These are phyloP conservation scores for Eupithecia inturbata DNA, from an alignment of 2,888 invertebrate species.

Conservation along the genomic window DNA sequence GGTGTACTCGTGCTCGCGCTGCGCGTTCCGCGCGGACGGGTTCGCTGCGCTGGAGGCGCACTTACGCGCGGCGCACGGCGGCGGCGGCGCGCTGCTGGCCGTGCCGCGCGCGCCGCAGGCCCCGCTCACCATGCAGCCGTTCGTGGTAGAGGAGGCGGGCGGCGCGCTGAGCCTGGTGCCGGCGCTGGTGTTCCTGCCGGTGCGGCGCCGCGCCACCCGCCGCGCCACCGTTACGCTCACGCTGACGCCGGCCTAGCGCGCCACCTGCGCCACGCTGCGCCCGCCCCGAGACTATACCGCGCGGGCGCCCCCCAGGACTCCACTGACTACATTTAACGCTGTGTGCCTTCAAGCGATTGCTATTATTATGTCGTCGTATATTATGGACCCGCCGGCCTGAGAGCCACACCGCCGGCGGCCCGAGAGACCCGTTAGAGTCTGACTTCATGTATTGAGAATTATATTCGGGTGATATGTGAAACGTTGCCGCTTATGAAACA, in stretches of 20 bases:
- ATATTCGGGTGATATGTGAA: conserved; percentile 85
- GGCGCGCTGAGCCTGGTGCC: conserved; percentile 90
- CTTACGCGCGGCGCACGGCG: conserved; percentile 78
- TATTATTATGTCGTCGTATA: conserved; percentile 82
- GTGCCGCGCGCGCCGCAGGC: conserved; percentile 87
- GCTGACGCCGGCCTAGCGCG: conserved; percentile 93
- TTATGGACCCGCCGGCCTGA: conserved; percentile 74
- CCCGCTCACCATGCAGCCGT: conserved; percentile 95
- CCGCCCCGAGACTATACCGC: conserved; percentile 66
- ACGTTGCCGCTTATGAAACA: conserved; percentile 82
- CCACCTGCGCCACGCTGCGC: conserved; percentile 52
- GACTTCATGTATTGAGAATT: conserved; percentile 84
- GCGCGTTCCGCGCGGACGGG: conserved; percentile 78
- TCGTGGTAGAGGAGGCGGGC: conserved; percentile 89
- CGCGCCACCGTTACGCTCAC: conserved; percentile 96
- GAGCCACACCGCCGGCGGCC: conserved; percentile 75
- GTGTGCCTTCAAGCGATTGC: conserved; percentile 93
- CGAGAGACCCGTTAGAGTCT: conserved; percentile 71
- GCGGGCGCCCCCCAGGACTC: conserved; percentile 76
- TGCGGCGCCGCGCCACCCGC: conserved; percentile 93
- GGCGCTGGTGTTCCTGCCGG: conserved; percentile 96
- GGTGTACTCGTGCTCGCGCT: conserved; percentile 78
- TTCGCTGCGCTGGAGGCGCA: conserved; percentile 80
- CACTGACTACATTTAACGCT: conserved; percentile 87
- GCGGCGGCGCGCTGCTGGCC: conserved; percentile 80